Evolutionary conservation across 2,888 invertebrate species (phyloP).

Genomic region (Tanytarsus gracilentus): DNA sequence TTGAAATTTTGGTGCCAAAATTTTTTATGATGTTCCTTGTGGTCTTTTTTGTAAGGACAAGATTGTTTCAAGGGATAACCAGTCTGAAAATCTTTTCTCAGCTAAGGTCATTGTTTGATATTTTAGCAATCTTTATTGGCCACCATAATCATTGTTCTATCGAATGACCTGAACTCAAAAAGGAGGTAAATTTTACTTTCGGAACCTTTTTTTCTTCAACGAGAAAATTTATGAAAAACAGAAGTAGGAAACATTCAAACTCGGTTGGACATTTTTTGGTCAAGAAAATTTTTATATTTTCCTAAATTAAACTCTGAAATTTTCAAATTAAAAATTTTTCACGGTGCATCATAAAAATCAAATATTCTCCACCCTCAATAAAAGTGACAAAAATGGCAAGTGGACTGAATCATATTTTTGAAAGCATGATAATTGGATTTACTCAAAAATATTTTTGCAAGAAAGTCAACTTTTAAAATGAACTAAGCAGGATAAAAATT

Average conservation of each 20-base stretch:
- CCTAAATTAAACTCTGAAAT: too few species aligned
- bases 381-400: constrained; percentile 1
- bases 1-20: background rate
- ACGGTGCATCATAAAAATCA: background rate
- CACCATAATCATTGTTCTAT: constrained; percentile 4
- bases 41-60: too few species aligned
- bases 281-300: too few species aligned
- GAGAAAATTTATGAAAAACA: too few species aligned
- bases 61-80: background rate
- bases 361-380: too few species aligned
- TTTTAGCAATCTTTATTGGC: constrained; percentile 9
- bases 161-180: constrained; percentile 9
- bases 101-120: constrained; percentile 12
- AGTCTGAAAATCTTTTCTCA: background rate
- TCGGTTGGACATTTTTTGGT: too few species aligned
- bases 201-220: background rate
- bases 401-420: background rate
- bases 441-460: background rate
- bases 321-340: background rate
- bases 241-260: constrained; percentile 15
- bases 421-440: background rate
- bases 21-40: background rate
- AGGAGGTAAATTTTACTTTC: background rate
- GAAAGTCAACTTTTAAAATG: constrained; percentile 8
- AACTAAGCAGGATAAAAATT: constrained; percentile 12